Percentiles rank a stretch among this genome's conserved stretches.
These are phyloP conservation scores for Echeneis naucrates DNA, from an alignment of 2,797 vertebrate genomes.

Conservation along the genomic window DNA sequence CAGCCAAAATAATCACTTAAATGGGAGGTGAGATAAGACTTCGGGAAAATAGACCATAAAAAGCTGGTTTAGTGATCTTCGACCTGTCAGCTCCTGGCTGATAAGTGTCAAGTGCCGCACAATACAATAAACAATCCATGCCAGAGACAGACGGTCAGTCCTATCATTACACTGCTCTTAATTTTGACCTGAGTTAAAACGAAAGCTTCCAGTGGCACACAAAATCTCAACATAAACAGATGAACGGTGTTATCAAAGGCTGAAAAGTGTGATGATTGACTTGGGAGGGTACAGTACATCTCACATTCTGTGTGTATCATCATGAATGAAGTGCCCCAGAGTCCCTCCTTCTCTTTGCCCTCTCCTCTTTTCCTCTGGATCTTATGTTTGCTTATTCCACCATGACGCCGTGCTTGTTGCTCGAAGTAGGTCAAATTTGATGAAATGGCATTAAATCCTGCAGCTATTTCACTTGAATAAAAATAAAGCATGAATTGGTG, in stretches of 20 bases:
- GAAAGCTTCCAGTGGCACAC: neutral
- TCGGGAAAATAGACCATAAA: conserved; percentile 22
- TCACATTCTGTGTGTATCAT: conserved; percentile 24
- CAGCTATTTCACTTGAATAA: conserved; percentile 55
- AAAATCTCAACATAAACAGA: conserved; percentile 3
- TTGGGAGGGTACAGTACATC: conserved; percentile 13
- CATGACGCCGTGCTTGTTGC: conserved; percentile 37
- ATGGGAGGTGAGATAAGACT: conserved; percentile 41
- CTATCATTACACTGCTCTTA: neutral
- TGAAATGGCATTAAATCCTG: conserved; percentile 74
- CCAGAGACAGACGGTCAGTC: conserved; percentile 2
- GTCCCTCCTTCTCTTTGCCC: conserved; percentile 21
- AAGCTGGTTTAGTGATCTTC: conserved; percentile 59
- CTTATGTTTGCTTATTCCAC: conserved; percentile 46
- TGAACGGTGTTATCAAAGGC: neutral
- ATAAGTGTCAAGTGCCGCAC: conserved; percentile 32
- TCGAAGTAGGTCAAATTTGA: conserved; percentile 84
- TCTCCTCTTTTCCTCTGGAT: neutral
- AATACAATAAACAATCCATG: neutral
- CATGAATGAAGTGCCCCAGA: conserved; percentile 53
- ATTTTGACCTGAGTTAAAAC: conserved; percentile 17
- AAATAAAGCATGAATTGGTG: conserved; percentile 47
- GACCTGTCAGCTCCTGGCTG: conserved; percentile 35
- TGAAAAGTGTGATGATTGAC: neutral
- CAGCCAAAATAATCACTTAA: conserved; percentile 2